These are phyloP conservation scores for Tapirus indicus DNA, from an alignment of 2,797 vertebrate genomes.

Conservation along the genomic window DNA sequence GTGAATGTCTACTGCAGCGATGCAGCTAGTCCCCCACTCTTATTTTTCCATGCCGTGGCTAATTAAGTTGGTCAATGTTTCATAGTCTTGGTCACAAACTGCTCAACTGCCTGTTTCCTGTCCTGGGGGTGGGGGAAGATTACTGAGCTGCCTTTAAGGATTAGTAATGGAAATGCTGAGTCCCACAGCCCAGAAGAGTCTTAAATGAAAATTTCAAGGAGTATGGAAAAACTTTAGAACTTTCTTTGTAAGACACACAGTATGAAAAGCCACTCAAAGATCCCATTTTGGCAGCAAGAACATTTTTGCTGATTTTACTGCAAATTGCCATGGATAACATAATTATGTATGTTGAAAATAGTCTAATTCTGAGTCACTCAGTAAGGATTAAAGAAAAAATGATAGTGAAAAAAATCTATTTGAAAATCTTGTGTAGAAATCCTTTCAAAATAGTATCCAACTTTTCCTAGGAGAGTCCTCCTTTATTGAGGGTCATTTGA, in stretches of 20 bases:
- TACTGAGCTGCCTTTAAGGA: constrained; percentile 69
- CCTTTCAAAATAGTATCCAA: constrained; percentile 32
- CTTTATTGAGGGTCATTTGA: constrained; percentile 30
- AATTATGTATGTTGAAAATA: constrained; percentile 77
- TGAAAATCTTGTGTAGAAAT: constrained; percentile 44
- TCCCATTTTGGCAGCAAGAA: constrained; percentile 58
- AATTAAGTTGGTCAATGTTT: constrained; percentile 64
- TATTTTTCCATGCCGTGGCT: constrained; percentile 46
- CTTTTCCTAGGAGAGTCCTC: neutral
- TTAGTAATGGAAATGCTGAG: constrained; percentile 53
- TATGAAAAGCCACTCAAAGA: constrained; percentile 68
- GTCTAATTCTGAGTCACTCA: constrained; percentile 75
- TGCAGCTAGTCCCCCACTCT: neutral
- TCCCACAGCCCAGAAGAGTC: constrained; percentile 10
- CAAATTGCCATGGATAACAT: constrained; percentile 71
- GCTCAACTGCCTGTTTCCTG: constrained; percentile 65
- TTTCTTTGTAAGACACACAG: constrained; percentile 61
- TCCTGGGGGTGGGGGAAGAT: constrained; percentile 58
- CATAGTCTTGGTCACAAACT: constrained; percentile 66
- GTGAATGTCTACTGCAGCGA: neutral
- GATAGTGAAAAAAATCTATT: neutral
- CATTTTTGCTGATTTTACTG: constrained; percentile 68
- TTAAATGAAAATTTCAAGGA: constrained; percentile 57
- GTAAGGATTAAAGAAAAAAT: constrained; percentile 64
- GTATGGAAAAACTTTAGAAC: neutral